Evolutionary conservation across 1,140 invertebrate species (phyloP).

Genomic region (Formica exsecta): DNA sequence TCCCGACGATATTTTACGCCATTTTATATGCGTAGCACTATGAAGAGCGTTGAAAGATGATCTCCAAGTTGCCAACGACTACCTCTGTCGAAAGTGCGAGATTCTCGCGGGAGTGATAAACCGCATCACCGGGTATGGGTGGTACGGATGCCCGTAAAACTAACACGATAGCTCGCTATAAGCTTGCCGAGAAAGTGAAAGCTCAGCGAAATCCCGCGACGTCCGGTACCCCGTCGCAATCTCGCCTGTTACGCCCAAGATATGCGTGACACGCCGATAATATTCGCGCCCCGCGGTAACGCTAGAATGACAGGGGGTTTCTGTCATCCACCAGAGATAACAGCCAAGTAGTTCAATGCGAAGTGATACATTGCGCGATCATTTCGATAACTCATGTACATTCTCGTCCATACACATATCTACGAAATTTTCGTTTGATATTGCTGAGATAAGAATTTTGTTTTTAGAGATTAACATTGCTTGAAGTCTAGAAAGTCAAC

Average conservation of each 20-base stretch:
- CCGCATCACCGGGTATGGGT: slow-evolving; percentile 64
- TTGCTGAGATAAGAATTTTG: too few species aligned
- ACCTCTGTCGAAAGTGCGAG: slow-evolving; percentile 32
- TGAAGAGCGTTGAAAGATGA: not conserved
- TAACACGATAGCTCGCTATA: slow-evolving; percentile 43
- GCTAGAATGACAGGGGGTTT: not conserved
- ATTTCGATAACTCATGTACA: too few species aligned
- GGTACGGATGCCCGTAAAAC: slow-evolving; percentile 70
- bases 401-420: too few species aligned
- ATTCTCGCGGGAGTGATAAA: slow-evolving; percentile 70
- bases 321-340: slow-evolving; percentile 16
- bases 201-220: slow-evolving; percentile 72
- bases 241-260: slow-evolving; percentile 28
- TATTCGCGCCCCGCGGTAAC: slow-evolving; percentile 45
- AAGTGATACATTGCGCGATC: slow-evolving; percentile 60
- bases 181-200: slow-evolving; percentile 72
- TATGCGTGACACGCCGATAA: slow-evolving; percentile 56
- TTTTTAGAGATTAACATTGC: too few species aligned
- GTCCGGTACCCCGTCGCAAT: slow-evolving; percentile 32
- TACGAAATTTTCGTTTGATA: too few species aligned
- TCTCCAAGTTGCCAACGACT: not conserved
- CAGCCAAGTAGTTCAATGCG: slow-evolving; percentile 10
- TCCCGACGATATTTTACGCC: too few species aligned
- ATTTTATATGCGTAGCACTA: not conserved
- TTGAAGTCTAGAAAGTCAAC: too few species aligned